Conservation (phyloP, 2,888 invertebrate genomes). For the Acanthosepion pharaonis region DNA sequence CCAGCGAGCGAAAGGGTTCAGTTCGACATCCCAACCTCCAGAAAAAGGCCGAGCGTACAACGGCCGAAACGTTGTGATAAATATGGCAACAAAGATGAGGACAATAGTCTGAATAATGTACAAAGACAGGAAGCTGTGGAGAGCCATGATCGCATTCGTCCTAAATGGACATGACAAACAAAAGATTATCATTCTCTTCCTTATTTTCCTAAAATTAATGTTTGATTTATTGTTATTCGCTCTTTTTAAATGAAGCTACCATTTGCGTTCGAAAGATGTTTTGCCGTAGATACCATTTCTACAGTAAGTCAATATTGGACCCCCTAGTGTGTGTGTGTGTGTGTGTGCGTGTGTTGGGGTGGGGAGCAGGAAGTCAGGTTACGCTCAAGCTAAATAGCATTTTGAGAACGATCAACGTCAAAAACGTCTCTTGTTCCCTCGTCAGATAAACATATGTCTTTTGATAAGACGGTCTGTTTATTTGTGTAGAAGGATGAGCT, state of each 20-base stretch:
- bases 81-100: no score
- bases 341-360: no score
- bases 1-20: no score
- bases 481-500: neutral
- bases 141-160: no score
- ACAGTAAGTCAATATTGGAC: neutral
- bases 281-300: neutral
- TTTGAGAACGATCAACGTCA: neutral
- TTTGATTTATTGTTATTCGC: neutral
- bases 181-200: neutral
- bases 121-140: no score
- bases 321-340: neutral
- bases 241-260: neutral
- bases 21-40: no score
- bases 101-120: no score
- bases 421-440: conserved; percentile 17
- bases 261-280: neutral
- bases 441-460: conserved; percentile 4
- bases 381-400: conserved; percentile 6
- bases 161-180: no score
- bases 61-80: no score
- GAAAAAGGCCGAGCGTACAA: no score
- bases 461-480: neutral
- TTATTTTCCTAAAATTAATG: neutral
- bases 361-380: neutral